phyloP scores from a whole-genome alignment of 2,888 invertebrate species.

The Chouioia cunea region DNA sequence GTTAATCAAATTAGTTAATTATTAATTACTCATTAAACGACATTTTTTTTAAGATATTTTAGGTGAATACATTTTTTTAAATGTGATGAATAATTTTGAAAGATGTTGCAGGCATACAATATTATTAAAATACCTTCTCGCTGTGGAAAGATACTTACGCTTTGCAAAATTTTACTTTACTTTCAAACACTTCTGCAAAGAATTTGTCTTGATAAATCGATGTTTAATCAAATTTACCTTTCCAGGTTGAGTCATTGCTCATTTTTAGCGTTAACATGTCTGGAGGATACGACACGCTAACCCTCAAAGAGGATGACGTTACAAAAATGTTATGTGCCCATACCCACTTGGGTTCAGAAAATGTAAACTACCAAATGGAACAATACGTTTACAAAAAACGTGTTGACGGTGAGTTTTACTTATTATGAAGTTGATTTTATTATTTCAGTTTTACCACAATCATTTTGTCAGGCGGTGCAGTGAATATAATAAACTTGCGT shows the following conservation, averaged over 20 bases:
- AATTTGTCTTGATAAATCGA: slow-evolving; percentile 78
- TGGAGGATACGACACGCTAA: slow-evolving; percentile 91
- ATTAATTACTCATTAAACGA: neutral
- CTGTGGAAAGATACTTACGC: slow-evolving; percentile 3
- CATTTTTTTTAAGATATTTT: neutral
- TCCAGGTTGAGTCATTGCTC: slow-evolving; percentile 80
- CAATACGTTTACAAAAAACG: slow-evolving; percentile 97
- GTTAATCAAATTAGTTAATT: neutral
- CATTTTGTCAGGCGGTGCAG: slow-evolving; percentile 72
- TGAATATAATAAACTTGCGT: slow-evolving; percentile 94
- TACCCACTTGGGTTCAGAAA: slow-evolving; percentile 94
- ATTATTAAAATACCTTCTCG: neutral
- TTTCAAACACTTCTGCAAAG: slow-evolving; percentile 57
- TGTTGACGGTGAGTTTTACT: slow-evolving; percentile 76
- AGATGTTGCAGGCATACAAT: too few relatives aligned
- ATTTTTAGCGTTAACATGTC: slow-evolving; percentile 84
- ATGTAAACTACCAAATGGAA: slow-evolving; percentile 97
- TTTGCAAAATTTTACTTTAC: neutral
- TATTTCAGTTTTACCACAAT: neutral
- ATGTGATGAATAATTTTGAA: too few relatives aligned
- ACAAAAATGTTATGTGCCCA: slow-evolving; percentile 97
- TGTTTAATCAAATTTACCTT: slow-evolving; percentile 68
- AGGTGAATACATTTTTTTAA: too few relatives aligned
- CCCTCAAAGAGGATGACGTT: slow-evolving; percentile 97
- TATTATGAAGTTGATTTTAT: neutral